A percentile compares a stretch with the other conserved stretches of the same genome.
phyloP scores from a whole-genome alignment of 2,113 vertebrate species.

The Tylochromis polylepis region DNA sequence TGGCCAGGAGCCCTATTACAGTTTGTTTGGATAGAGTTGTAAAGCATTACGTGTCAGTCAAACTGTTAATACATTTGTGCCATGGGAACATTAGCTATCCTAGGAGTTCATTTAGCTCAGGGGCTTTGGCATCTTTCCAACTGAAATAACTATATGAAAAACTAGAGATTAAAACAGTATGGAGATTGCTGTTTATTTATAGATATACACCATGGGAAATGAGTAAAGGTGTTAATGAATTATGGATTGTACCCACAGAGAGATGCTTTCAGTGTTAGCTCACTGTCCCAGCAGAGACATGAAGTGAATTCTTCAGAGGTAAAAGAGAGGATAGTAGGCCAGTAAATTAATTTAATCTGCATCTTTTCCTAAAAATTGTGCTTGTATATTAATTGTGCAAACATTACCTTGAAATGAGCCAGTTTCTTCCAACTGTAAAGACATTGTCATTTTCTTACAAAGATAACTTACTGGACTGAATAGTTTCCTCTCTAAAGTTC shows the following conservation, averaged over 20 bases:
- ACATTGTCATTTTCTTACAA: background rate
- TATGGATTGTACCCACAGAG: conserved; percentile 29
- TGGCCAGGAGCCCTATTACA: conserved; percentile 15
- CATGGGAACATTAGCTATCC: conserved; percentile 21
- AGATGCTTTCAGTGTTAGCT: conserved; percentile 25
- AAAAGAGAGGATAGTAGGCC: background rate
- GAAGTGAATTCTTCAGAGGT: conserved; percentile 9
- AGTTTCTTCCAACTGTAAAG: background rate
- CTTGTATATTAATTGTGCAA: background rate
- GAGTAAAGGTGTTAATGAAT: conserved; percentile 39
- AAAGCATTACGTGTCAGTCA: conserved; percentile 39
- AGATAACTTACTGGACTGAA: background rate
- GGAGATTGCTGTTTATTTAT: conserved; percentile 32
- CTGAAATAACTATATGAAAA: conserved; percentile 29
- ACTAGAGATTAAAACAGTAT: conserved; percentile 33
- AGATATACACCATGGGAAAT: conserved; percentile 8
- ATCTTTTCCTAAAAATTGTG: background rate
- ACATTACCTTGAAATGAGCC: background rate
- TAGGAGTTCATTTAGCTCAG: conserved; percentile 53
- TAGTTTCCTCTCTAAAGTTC: background rate
- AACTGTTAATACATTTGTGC: conserved; percentile 53
- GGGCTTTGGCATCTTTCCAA: conserved; percentile 52
- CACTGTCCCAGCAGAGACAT: background rate
- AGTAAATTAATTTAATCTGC: background rate
- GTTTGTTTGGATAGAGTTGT: conserved; percentile 48